Percentiles rank a stretch among this genome's conserved stretches.
Conservation (phyloP, 2,888 invertebrate species). For the Heliconius charithonia region DNA sequence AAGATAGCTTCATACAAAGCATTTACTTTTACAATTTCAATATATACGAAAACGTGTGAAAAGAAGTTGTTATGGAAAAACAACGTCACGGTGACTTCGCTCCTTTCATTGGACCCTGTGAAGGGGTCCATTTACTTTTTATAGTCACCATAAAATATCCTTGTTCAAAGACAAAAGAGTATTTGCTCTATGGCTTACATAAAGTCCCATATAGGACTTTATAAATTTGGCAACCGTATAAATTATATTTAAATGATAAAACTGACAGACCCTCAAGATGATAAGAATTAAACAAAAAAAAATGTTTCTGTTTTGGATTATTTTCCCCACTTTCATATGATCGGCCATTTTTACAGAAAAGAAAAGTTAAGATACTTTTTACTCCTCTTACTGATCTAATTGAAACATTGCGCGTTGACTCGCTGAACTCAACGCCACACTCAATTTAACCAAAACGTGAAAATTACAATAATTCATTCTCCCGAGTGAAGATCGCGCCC, state of each 20-base stretch:
- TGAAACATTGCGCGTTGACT: not conserved
- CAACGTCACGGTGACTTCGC: constrained; percentile 8
- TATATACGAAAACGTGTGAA: not conserved
- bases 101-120: constrained; percentile 8
- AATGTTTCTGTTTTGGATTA: too few relatives aligned
- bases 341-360: too few relatives aligned
- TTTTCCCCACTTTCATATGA: too few relatives aligned
- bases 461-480: too few relatives aligned
- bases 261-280: too few relatives aligned
- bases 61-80: not conserved
- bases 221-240: not conserved
- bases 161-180: constrained; percentile 13
- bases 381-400: too few relatives aligned
- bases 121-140: constrained; percentile 26
- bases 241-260: not conserved
- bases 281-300: too few relatives aligned
- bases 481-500: not conserved
- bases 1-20: not conserved
- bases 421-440: not conserved
- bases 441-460: too few relatives aligned
- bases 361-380: too few relatives aligned
- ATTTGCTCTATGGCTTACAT: constrained; percentile 3
- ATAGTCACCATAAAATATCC: constrained; percentile 22
- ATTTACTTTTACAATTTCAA: not conserved
- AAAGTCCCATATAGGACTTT: not conserved